Conservation (phyloP, 2,888 invertebrate genomes). For the Rhorus exstirpatorius region DNA sequence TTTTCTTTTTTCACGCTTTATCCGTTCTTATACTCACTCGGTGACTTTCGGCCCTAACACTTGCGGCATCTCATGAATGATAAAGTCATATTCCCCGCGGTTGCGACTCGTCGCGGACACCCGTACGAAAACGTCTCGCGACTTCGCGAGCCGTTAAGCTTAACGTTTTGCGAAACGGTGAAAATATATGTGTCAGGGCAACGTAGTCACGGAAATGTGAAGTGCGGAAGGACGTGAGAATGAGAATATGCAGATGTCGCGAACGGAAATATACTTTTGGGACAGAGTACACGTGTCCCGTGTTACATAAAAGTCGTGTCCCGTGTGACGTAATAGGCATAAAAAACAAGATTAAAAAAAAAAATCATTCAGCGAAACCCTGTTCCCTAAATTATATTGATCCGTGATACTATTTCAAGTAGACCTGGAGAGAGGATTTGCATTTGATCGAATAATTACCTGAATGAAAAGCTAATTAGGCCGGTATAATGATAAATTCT, state of each 20-base stretch:
- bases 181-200: slow-evolving; percentile 71
- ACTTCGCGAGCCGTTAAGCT: slow-evolving; percentile 45
- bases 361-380: too few relatives aligned
- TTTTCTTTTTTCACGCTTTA: slow-evolving; percentile 11
- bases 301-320: too few relatives aligned
- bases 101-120: slow-evolving; percentile 23
- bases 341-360: background rate
- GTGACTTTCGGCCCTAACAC: slow-evolving; percentile 67
- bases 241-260: slow-evolving; percentile 52
- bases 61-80: slow-evolving; percentile 79
- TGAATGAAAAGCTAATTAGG: too few relatives aligned
- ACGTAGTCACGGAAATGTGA: background rate
- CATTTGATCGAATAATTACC: too few relatives aligned
- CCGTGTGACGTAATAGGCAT: too few relatives aligned
- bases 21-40: slow-evolving; percentile 32
- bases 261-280: slow-evolving; percentile 19
- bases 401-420: too few relatives aligned
- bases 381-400: too few relatives aligned
- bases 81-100: slow-evolving; percentile 75
- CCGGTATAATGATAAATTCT: too few relatives aligned
- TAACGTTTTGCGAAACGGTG: slow-evolving; percentile 67
- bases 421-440: too few relatives aligned
- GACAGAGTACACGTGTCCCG: slow-evolving; percentile 8
- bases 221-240: slow-evolving; percentile 64
- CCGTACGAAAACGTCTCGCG: background rate